Conservation (phyloP, 2,888 invertebrate genomes). For the Chrysomela aeneicollis region DNA sequence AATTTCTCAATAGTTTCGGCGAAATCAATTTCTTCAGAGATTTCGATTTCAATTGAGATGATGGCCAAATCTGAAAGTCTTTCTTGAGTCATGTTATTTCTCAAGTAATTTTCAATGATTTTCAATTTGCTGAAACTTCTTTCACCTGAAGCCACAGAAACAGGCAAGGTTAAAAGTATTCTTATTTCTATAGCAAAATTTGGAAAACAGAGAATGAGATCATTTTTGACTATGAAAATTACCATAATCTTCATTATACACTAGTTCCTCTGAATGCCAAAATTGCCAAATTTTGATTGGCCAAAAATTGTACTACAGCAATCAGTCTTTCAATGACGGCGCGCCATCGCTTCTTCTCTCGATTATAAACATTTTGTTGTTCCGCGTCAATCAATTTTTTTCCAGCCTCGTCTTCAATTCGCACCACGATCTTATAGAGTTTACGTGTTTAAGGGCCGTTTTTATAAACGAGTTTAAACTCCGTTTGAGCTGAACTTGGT, state of each 20-base stretch:
- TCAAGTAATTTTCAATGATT: too few relatives aligned
- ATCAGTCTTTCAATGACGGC: constrained; percentile 19
- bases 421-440: constrained; percentile 10
- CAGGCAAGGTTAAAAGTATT: too few relatives aligned
- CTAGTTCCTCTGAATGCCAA: constrained; percentile 15
- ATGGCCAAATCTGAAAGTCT: constrained; percentile 18
- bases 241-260: constrained; percentile 14
- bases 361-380: constrained; percentile 22
- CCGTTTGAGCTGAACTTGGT: too few relatives aligned
- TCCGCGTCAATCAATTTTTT: constrained; percentile 13
- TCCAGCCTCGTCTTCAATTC: constrained; percentile 12
- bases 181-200: too few relatives aligned
- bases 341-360: constrained; percentile 23
- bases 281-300: constrained; percentile 16
- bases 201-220: constrained; percentile 18
- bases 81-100: too few relatives aligned
- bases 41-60: too few relatives aligned
- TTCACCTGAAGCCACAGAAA: constrained; percentile 10
- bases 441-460: not conserved
- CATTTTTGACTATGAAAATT: constrained; percentile 22
- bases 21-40: not conserved
- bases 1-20: constrained; percentile 12
- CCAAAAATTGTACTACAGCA: constrained; percentile 17
- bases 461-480: too few relatives aligned
- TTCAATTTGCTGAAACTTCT: too few relatives aligned